Evolutionary conservation across 2,888 invertebrate genomes (phyloP).

Genomic region (Drosophila kambysellisi): DNA sequence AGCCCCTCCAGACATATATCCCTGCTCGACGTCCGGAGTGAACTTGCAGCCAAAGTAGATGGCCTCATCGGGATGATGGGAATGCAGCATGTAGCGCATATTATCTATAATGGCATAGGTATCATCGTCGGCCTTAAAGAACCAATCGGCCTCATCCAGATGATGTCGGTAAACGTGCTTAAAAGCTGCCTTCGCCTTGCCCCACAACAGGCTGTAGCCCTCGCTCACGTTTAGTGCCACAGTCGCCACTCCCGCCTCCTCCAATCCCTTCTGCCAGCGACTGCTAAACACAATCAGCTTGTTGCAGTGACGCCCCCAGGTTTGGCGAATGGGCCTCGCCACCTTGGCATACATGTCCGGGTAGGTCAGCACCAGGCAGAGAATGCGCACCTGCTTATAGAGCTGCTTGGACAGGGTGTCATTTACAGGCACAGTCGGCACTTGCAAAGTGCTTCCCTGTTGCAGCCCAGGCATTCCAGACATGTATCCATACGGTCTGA

Average conservation of each 20-base stretch:
- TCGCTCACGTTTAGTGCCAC: slow-evolving; percentile 93
- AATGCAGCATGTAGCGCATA: slow-evolving; percentile 93
- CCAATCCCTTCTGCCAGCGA: slow-evolving; percentile 45
- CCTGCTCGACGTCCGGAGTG: slow-evolving; percentile 83
- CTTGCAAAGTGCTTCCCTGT: background rate
- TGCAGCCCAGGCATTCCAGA: slow-evolving; percentile 64
- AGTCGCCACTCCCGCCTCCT: slow-evolving; percentile 88
- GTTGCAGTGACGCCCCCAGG: slow-evolving; percentile 97
- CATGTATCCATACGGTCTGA: slow-evolving; percentile 90
- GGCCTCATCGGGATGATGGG: slow-evolving; percentile 89
- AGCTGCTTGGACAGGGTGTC: slow-evolving; percentile 28
- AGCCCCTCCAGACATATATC: slow-evolving; percentile 96
- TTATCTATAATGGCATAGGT: slow-evolving; percentile 99
- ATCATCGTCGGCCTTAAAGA: slow-evolving; percentile 99
- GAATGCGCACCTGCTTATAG: slow-evolving; percentile 41
- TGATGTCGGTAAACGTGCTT: slow-evolving; percentile 93
- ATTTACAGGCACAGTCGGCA: slow-evolving; percentile 1
- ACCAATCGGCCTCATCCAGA: slow-evolving; percentile 95
- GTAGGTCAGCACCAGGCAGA: slow-evolving; percentile 83
- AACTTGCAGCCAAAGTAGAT: slow-evolving; percentile 96
- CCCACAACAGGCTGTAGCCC: slow-evolving; percentile 95
- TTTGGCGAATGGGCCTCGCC: slow-evolving; percentile 95
- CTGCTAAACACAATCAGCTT: slow-evolving; percentile 94
- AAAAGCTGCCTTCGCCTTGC: slow-evolving; percentile 97
- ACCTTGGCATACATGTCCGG: slow-evolving; percentile 94